phyloP scores from a whole-genome alignment of 2,113 vertebrate species.

The Bubo scandiacus region DNA sequence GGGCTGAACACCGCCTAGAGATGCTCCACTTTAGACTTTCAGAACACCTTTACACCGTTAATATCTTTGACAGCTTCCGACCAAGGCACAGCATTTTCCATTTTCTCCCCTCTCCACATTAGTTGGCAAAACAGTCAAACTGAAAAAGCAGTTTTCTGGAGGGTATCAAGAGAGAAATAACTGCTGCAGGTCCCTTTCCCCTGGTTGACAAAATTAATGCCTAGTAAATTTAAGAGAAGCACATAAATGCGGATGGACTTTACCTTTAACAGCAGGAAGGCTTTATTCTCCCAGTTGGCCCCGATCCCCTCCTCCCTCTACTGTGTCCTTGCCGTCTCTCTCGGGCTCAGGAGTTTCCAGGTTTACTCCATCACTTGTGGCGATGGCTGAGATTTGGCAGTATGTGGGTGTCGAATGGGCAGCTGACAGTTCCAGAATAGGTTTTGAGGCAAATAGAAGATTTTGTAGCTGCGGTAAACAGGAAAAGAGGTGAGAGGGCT shows the following conservation, averaged over 20 bases:
- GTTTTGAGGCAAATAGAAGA: not conserved
- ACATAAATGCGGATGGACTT: not conserved
- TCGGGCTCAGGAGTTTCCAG: rapidly evolving
- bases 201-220: not conserved
- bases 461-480: slow-evolving; percentile 8
- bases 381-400: not conserved
- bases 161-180: not conserved
- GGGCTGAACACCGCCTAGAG: not conserved
- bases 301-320: not conserved
- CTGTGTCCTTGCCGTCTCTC: not conserved
- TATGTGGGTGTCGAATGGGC: not conserved
- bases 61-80: not conserved
- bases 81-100: not conserved
- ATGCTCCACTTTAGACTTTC: not conserved
- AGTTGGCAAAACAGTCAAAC: not conserved
- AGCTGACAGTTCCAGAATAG: not conserved
- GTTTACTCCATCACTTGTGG: not conserved
- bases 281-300: not conserved
- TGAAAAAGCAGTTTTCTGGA: not conserved
- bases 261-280: slow-evolving; percentile 11
- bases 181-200: not conserved
- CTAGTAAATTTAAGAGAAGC: not conserved
- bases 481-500: slow-evolving; percentile 34
- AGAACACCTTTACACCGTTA: not conserved
- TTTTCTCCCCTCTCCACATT: not conserved